Base-by-base conservation (phyloP, 35 echinoderm and acorn worm species). In the Stichopus chloronotus region DNA sequence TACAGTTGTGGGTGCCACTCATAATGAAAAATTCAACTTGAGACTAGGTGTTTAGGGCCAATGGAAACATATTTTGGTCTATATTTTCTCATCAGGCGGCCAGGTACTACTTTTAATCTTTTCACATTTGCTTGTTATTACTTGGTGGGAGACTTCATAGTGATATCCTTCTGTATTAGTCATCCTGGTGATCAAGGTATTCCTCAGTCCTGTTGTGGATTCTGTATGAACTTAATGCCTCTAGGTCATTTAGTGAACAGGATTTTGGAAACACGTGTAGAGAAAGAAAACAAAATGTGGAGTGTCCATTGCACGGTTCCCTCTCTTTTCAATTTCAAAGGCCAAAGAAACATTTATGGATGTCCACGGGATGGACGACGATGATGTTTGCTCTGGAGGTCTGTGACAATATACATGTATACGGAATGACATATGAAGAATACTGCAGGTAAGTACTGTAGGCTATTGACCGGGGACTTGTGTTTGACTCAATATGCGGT, bases 351-450 rank as follows among this genome's bases (percentile, higher is more conserved):
- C 78, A 90, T 69, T 53, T 95, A n/a, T 98, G 96, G 96, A 86
- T 98, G 78, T 96, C 96, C 10, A 98, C 96, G 13, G 96, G 96
- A 9, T 98, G 96, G 96, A 92, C 77, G 23, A 90, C 94, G 4
- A 94, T 98, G 85, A 59, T 98, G 5, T 96, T 98, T 87, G 96
- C 96, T 69, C 82, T 98, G 58, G 94, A 98, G 53, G 93, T 92
- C 6, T 98, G 96, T 90, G 90, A 98, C 56, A 86, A 90, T 13
- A 91, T 98, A 16, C 63, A 98, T 25, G 96, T 96, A 4, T 98
- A 98, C 81, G 96, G 96, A 10, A 92, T 98, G 89, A 83, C 92
- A 17, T 92, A 96, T 43, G 87, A 86, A 54, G 87, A 95, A 81
- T 95, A 92, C 69, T 98, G 96, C 94, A 94, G 57, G 96, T 98